Base-by-base conservation (phyloP, 2,888 invertebrate genomes). In the Sarcophaga caerulescens region DNA sequence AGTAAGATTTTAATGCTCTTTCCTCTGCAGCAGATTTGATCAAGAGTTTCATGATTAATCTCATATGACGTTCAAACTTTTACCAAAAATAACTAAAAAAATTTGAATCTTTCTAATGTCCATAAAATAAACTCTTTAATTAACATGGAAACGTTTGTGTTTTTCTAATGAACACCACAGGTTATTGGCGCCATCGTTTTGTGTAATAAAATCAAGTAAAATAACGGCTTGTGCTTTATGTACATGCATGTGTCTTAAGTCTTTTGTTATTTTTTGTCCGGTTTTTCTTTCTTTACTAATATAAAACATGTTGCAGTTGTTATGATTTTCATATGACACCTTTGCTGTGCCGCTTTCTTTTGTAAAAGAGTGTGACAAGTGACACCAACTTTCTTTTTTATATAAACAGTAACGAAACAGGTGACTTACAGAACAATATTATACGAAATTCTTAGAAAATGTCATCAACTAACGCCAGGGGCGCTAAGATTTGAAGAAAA, bases 331-430 rank as follows among this genome's bases (percentile, higher is more conserved):
- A 47, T 47, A 68, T 47, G 21, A 68, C 47, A 68, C 68, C 68
- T 70, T 47, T 47, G 17, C 10, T 6, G 47, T 70, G n/a, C 69
- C 23, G 47, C 45, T 4, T 66, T 44, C 19, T 21, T 5, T 19
- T 1, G 47, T 23, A 14, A 47, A 14, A 68, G 45, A 23, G 68
- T 68, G 68, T 68, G 68, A 68, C 68, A 68, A 68, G 47, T 68
- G 68, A 68, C 68, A 68, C 68, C 35, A 2, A 35, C 35, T 35
- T 35, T 35, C 35, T 35, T 35, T 10, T 35, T 10, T 35, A 2
- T 8, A 35, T 35, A 35, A 35, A 35, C 35, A 8, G 2, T 35
- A 35, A 35, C 10, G 35, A 35, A 35, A 35, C 35, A 35, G 35
- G 35, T 35, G 35, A 35, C 35, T 35, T 35, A 35, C 35, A 35